Base-by-base conservation (phyloP, 2,797 vertebrate species). In the Sebastes steindachneri region DNA sequence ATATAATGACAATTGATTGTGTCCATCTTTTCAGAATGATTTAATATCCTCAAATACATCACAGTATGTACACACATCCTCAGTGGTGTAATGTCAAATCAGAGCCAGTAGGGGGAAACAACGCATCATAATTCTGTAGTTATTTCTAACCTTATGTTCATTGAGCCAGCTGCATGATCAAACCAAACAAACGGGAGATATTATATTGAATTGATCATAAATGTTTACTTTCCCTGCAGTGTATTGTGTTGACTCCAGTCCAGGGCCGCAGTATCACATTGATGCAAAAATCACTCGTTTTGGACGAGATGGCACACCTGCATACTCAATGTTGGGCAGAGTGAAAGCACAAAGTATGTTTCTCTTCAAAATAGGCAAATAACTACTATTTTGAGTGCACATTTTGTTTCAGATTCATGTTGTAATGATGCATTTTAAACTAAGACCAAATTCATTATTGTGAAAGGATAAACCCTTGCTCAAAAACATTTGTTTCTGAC, bases 271-370 rank as follows among this genome's bases (percentile, higher is more conserved):
- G 65, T 97, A 97, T 84, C 93, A 95, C 3, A 84, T 98, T 79
- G 95, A 97, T 74, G 95, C 96, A 2, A 96, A 95, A 68, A 86
- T 97, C 31, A 97, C 97, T 19, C 96, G 96, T 51, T 97, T 96
- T 64, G 97, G 97, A 67, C 95, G 92, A 14, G 95, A 94, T 48
- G 95, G 95, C 45, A 95, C 95, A 2, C 96, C 97, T 25, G 94
- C 97, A 29, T 97, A 95, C 80, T 97, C 97, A 21, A 97, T 97
- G 63, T 68, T 96, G 79, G 95, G 96, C 12, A 92, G 96, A 82
- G 82, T 83, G 19, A 96, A 91, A 89, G 33, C 48, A 37, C 89
- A 91, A 66, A 93, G 95, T 95, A 88, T 89, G 94, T 86, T 78
- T 8, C 48, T 23, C 1, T 62, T 51, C 1, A 60, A 1, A 19